Conservation (phyloP, 2,888 invertebrate genomes). For the Slavum lentiscoides region DNA sequence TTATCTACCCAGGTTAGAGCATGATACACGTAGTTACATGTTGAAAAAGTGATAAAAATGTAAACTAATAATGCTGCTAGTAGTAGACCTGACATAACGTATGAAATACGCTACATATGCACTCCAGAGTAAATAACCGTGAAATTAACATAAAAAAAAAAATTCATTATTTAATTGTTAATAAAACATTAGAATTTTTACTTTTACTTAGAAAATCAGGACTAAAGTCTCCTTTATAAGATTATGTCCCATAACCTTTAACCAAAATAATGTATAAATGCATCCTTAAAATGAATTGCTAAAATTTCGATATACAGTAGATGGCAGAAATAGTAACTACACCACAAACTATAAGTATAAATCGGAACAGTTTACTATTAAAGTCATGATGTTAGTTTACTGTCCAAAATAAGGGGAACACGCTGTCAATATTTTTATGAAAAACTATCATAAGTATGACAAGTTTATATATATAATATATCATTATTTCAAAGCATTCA, state of each 20-base stretch:
- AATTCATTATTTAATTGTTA: neutral
- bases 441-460: neutral
- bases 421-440: neutral
- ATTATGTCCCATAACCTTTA: slow-evolving; percentile 31
- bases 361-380: too few species aligned
- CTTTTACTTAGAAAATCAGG: neutral
- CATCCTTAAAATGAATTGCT: slow-evolving; percentile 28
- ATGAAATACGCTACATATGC: neutral
- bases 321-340: slow-evolving; percentile 21
- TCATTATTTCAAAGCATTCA: neutral
- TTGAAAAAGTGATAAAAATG: neutral
- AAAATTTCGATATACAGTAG: slow-evolving; percentile 26
- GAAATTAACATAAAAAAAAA: neutral
- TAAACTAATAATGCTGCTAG: neutral
- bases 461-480: neutral
- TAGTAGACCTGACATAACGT: neutral
- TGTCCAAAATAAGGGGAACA: neutral
- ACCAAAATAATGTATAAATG: slow-evolving; percentile 17
- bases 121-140: neutral
- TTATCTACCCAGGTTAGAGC: neutral
- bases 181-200: neutral
- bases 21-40: neutral
- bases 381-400: too few species aligned
- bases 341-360: neutral
- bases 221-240: neutral